phyloP scores from a whole-genome alignment of 2,113 vertebrate genomes.

The Leptosomus discolor region DNA sequence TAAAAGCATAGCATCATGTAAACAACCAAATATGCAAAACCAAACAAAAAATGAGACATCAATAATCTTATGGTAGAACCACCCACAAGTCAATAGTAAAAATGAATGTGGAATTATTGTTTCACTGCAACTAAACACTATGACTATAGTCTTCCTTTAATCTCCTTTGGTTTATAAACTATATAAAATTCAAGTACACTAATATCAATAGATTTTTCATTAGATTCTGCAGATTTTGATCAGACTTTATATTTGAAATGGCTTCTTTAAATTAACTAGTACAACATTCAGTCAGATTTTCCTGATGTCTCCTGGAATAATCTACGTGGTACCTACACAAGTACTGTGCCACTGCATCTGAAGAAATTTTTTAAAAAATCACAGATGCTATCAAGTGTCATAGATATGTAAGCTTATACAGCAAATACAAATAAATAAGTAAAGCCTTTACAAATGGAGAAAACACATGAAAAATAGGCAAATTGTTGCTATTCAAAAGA shows the following conservation, averaged over 20 bases:
- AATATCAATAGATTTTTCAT: not conserved
- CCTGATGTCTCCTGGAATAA: not conserved
- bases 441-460: constrained; percentile 14
- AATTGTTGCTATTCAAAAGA: not conserved
- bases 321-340: not conserved
- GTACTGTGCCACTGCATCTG: not conserved
- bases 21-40: not conserved
- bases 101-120: not conserved
- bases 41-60: not conserved
- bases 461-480: constrained; percentile 14
- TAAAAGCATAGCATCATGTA: not conserved
- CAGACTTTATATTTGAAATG: not conserved
- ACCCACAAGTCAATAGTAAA: not conserved
- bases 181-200: not conserved
- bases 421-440: constrained; percentile 52
- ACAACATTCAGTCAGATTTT: not conserved
- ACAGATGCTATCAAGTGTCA: not conserved
- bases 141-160: not conserved
- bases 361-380: not conserved
- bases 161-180: not conserved
- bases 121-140: not conserved
- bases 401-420: not conserved
- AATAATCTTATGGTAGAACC: not conserved
- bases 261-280: not conserved
- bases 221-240: not conserved